Base-by-base conservation (phyloP, 2,888 invertebrate species). In the Luperina testacea region DNA sequence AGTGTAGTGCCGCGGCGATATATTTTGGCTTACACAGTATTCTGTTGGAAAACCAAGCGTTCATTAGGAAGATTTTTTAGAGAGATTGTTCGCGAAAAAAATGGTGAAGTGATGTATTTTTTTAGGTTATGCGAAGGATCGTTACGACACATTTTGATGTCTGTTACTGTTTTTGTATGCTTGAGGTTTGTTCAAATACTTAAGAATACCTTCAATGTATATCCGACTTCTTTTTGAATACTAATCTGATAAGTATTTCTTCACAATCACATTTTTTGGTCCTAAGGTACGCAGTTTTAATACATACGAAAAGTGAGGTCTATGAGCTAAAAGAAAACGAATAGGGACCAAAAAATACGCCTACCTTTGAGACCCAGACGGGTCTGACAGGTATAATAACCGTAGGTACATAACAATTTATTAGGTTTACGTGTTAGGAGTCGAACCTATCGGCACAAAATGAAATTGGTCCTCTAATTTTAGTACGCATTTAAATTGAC, bases 21-120 rank as follows among this genome's bases (percentile, higher is more conserved):
- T 87, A 82, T 89, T 87, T 85, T 24, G 81, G 84, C 87, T 84
- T 81, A 87, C 89, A 86, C 82, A 78, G 80, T 81, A 82, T 84
- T 82, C 75, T 81, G 84, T 65, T 86, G 89, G 87, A 84, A 89
- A 84, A 82, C 80, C 77, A 15, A 65, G 70, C 68, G 80, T 85
- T 87, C 85, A 86, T 87, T 87, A 89, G 77, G 81, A 75, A 78
- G 79, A 82, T 84, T 88, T 86, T 84, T 75, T 65, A 61, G 77
- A 70, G 76, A 75, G 82, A 83, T 81, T 75, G 77, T 73, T 83
- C 77, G 72, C n/a, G 61, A 73, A 83, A 86, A 81, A 82, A 72
- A 63, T 67, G 59, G 82, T 76, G 75, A 67, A 74, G 68, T 59
- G 72, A 72, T 72, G 80, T 85, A n/a, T 80, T 81, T 85, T 82